Evolutionary conservation across 2,888 invertebrate species (phyloP).

Genomic region (Drosophila limbata): DNA sequence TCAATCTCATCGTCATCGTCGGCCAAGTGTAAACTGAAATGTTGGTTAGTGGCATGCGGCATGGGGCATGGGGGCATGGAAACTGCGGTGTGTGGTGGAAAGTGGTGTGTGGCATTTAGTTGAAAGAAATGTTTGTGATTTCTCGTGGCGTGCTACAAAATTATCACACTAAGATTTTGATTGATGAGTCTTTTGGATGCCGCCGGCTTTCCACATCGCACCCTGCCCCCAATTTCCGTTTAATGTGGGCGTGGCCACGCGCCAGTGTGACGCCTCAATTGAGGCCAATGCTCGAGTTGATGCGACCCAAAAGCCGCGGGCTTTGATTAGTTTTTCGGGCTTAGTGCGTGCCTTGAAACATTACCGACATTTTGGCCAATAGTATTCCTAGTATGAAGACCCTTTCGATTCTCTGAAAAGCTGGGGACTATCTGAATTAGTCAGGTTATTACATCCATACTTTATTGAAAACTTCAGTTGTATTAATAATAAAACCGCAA

Average conservation of each 20-base stretch:
- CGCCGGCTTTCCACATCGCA: constrained; percentile 22
- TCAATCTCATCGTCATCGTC: constrained; percentile 26
- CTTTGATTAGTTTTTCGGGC: constrained; percentile 66
- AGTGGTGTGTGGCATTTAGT: constrained; percentile 45
- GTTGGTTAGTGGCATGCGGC: constrained; percentile 68
- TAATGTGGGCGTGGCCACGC: constrained; percentile 35
- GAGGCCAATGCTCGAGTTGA: constrained; percentile 35
- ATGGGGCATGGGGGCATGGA: constrained; percentile 7
- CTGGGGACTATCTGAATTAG: not conserved
- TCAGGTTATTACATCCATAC: not conserved
- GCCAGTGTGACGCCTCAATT: constrained; percentile 23
- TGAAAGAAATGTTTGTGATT: constrained; percentile 73
- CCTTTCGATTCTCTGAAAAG: constrained; percentile 17
- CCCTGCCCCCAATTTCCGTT: constrained; percentile 18
- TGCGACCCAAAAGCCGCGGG: constrained; percentile 48
- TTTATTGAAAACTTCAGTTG: no score
- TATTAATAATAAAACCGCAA: no score
- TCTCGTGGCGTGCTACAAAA: constrained; percentile 68
- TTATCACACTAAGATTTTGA: constrained; percentile 76
- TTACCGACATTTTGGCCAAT: not conserved
- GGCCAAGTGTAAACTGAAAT: constrained; percentile 64
- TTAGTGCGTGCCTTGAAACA: constrained; percentile 12
- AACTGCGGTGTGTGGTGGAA: not conserved
- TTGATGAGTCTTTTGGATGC: constrained; percentile 69
- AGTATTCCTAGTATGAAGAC: not conserved